These are phyloP conservation scores for Phymanthus crucifer DNA, from an alignment of 92 coral and sea anemone species.

Conservation along the genomic window DNA sequence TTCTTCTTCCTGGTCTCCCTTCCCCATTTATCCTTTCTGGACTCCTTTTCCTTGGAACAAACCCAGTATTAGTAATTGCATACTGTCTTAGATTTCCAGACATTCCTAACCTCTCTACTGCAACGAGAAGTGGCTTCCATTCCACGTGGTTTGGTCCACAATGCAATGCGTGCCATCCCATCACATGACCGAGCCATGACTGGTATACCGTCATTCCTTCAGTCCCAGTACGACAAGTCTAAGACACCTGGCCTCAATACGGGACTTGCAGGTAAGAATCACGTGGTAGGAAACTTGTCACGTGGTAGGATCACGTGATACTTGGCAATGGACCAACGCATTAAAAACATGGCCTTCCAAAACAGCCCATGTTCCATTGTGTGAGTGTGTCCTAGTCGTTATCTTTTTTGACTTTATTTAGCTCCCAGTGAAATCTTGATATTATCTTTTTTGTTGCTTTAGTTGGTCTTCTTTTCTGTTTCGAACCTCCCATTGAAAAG, in stretches of 20 bases:
- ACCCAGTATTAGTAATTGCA: no score
- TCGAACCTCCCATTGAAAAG: conserved; percentile 73
- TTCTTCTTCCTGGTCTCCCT: no score
- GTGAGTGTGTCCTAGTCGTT: neutral
- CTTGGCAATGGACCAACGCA: no score
- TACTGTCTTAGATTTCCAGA: conserved; percentile 59
- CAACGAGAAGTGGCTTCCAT: conserved; percentile 62
- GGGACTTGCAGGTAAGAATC: conserved; percentile 78
- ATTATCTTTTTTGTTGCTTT: neutral
- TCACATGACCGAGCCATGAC: conserved; percentile 55
- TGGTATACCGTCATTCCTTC: conserved; percentile 72
- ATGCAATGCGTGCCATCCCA: conserved; percentile 52
- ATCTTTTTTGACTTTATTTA: neutral
- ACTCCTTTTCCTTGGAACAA: no score
- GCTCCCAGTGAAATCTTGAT: neutral
- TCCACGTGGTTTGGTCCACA: conserved; percentile 91
- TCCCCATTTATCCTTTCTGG: no score
- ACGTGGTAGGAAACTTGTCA: neutral
- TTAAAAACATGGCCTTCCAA: no score
- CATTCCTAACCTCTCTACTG: conserved; percentile 61
- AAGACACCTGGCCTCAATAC: conserved; percentile 88
- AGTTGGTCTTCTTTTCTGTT: conserved; percentile 84
- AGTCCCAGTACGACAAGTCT: conserved; percentile 81
- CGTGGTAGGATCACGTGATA: neutral
- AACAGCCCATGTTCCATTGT: neutral